Base-by-base conservation (phyloP, 2,113 vertebrate species). In the Madoqua kirkii region DNA sequence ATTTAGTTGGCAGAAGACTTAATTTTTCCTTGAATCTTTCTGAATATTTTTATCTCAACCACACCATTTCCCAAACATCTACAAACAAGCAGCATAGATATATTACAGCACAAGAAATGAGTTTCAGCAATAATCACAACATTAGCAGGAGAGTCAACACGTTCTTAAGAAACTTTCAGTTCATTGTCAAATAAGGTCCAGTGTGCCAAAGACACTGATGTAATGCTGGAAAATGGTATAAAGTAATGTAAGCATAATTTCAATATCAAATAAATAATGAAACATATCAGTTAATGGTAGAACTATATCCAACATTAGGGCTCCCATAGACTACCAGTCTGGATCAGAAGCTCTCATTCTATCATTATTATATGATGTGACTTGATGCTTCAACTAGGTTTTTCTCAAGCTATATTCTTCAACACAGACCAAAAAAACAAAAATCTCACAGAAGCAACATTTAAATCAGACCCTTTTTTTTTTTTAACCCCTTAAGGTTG, bases 21-120 rank as follows among this genome's bases (percentile, higher is more conserved):
- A 40, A 62, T 62, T 89, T 76, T 96, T 87, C n/a, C 52, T 62
- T 43, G 14, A 89, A 84, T 88, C 62, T 85, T 81, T 92, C 15
- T 91, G 55, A 87, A 62, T 97, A 92, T 88, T 95, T 97, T 97
- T 62, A 86, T 43, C 54, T 93, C 57, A 93, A 59, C n/a, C 25
- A 86, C 16, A 86, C 71, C 50, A 84, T 29, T 89, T 89, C 27
- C 79, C 40, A 96, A 88, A 95, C 87, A 89, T 89, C 52, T 91
- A 45, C 57, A 94, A 62, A 83, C 11, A 91, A 64, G 17, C 3
- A 21, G 29, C 50, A 57, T 16, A 71, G 36, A 83, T 94, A 43
- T 27, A 59, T 76, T 40, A 95, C 6, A 89, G 81, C 50, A 31
- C 12, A 50, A 89, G 31, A 94, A 59, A 85, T 83, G 15, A 19